phyloP scores from a whole-genome alignment of 2,113 vertebrate genomes.

The western clawed frog (Xenopus tropicalis) region UCB_Xtro_10.0 CM004444.2:98404501-98405000 shows the following conservation, averaged over 20 bases:
- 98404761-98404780: background rate
- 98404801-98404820: background rate
- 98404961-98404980: background rate
- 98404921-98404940: background rate
- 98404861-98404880: background rate
- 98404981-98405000: too few relatives aligned
- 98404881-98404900: background rate
- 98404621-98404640: background rate
- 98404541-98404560: too few relatives aligned
- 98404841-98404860: background rate
- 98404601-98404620: too few relatives aligned
- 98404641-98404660: background rate
- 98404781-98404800: background rate
- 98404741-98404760: constrained; percentile 3
- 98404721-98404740: background rate
- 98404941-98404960: background rate
- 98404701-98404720: constrained; percentile 5
- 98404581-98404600: too few relatives aligned
- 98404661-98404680: background rate
- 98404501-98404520: too few relatives aligned
- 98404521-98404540: too few relatives aligned
- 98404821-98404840: background rate
- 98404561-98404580: too few relatives aligned
- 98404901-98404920: background rate
- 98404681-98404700: background rate